Conservation (phyloP, 2,888 invertebrate species). For the Eupithecia centaureata region DNA sequence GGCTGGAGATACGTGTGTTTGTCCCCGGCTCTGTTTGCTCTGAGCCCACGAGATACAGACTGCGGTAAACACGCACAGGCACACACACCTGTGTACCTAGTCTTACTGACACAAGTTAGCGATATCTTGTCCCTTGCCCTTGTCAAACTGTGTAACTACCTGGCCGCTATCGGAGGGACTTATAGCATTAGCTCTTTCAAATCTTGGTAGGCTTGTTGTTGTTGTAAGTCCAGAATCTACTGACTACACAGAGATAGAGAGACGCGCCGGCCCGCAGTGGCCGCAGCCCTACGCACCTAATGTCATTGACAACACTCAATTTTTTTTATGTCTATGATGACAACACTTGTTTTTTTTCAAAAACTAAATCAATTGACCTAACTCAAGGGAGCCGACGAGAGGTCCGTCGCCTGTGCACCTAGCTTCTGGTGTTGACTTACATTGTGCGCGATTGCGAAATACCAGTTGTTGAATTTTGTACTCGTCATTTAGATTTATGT, state of each 20-base stretch:
- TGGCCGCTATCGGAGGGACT: background rate
- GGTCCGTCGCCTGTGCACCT: no score
- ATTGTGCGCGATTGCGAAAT: background rate
- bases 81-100: background rate
- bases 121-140: background rate
- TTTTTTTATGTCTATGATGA: no score
- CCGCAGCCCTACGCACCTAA: background rate
- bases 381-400: no score
- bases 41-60: slow-evolving; percentile 20
- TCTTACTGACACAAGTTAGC: background rate
- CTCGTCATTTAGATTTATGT: no score
- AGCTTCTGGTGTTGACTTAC: no score
- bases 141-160: background rate
- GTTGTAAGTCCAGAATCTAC: no score
- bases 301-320: background rate
- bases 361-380: no score
- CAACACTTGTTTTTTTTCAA: no score
- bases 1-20: slow-evolving; percentile 26
- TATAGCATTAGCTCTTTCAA: background rate
- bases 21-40: slow-evolving; percentile 22
- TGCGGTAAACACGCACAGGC: slow-evolving; percentile 17
- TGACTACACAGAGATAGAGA: no score
- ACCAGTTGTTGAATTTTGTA: no score
- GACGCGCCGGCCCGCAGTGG: background rate
- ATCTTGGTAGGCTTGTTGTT: background rate